phyloP scores from a whole-genome alignment of 2,113 vertebrate genomes.

The Egretta garzetta region DNA sequence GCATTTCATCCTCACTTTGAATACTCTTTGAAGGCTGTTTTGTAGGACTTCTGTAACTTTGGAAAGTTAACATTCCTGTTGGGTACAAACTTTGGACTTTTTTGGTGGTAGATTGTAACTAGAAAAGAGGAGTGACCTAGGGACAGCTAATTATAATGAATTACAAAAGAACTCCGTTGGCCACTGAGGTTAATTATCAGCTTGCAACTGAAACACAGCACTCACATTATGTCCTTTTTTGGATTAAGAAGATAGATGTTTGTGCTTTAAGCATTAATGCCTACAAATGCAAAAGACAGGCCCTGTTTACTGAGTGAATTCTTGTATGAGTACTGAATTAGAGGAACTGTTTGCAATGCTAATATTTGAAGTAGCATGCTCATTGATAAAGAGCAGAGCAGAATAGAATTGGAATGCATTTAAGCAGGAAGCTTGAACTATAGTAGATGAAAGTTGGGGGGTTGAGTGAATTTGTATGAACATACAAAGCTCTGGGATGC shows the following conservation, averaged over 20 bases:
- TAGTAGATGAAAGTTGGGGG: background rate
- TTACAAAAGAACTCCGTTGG: background rate
- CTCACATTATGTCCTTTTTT: conserved; percentile 20
- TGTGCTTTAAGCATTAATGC: background rate
- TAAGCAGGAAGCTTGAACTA: background rate
- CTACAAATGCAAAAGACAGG: background rate
- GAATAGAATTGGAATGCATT: background rate
- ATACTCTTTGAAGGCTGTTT: background rate
- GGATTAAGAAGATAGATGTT: background rate
- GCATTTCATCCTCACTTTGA: background rate
- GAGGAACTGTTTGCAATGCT: background rate
- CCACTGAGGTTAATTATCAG: background rate
- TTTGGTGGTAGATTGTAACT: background rate
- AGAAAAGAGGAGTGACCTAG: background rate
- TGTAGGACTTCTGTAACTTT: background rate
- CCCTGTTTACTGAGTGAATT: conserved; percentile 22
- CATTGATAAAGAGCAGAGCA: conserved; percentile 18
- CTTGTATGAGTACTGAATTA: background rate
- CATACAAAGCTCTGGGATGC: background rate
- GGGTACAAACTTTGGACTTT: background rate
- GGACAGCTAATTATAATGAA: background rate
- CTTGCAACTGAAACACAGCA: background rate
- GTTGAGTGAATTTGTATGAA: background rate
- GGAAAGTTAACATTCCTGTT: background rate
- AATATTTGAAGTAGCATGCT: conserved; percentile 17